phyloP scores from a whole-genome alignment of 2,113 vertebrate genomes.

The Jacana jacana region DNA sequence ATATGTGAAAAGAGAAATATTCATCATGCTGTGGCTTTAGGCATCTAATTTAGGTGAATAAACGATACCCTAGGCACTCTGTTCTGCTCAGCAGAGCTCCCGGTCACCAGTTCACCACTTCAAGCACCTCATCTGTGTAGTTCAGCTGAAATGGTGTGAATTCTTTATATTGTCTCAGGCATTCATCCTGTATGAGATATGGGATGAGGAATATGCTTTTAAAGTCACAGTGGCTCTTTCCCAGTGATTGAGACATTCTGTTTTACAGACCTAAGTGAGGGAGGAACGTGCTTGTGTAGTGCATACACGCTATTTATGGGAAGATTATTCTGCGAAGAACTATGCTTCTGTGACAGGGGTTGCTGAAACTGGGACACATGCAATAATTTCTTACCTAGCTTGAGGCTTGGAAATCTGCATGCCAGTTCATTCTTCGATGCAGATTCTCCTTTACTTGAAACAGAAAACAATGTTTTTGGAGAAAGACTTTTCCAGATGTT shows the following conservation, averaged over 20 bases:
- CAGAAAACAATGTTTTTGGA: not conserved
- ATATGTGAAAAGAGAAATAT: not conserved
- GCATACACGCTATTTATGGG: not conserved
- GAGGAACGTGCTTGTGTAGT: not conserved
- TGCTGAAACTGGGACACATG: not conserved
- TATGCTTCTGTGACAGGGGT: not conserved
- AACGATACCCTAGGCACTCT: not conserved
- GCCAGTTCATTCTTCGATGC: not conserved
- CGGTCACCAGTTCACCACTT: not conserved
- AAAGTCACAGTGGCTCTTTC: not conserved
- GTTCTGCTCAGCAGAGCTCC: not conserved
- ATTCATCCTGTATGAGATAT: not conserved
- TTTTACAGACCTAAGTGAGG: not conserved
- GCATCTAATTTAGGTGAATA: not conserved
- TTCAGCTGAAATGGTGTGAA: conserved; percentile 34
- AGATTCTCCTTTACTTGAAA: not conserved
- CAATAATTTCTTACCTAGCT: not conserved
- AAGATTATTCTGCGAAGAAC: not conserved
- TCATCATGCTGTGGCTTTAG: not conserved
- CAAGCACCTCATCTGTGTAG: conserved; percentile 46
- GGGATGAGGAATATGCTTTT: not conserved
- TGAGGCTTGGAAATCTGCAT: not conserved
- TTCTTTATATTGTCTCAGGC: not conserved
- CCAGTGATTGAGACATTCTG: not conserved
- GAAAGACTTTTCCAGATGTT: not conserved